These are phyloP conservation scores for Chionis minor DNA, from an alignment of 2,113 vertebrate genomes.

Conservation along the genomic window DNA sequence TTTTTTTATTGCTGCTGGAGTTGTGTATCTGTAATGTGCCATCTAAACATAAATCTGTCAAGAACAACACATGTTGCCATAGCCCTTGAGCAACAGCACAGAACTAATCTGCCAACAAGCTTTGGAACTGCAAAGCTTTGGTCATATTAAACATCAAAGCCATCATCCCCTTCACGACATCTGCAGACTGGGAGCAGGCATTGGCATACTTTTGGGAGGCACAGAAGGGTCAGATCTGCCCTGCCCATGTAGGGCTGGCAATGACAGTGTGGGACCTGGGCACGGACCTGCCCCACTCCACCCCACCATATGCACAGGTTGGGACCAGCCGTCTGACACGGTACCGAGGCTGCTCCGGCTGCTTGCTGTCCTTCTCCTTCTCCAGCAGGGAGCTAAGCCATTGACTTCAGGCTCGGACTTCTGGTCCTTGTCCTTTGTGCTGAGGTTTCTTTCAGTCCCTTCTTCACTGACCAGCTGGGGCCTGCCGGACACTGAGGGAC, in stretches of 20 bases:
- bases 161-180: neutral
- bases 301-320: neutral
- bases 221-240: neutral
- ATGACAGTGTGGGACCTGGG: fast-evolving
- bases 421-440: neutral
- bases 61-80: neutral
- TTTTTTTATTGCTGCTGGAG: neutral
- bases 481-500: neutral
- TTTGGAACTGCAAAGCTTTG: neutral
- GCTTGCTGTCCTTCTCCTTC: neutral
- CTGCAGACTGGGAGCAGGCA: neutral
- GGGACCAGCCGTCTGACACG: neutral
- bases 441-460: neutral
- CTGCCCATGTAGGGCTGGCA: neutral
- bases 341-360: neutral
- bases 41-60: neutral
- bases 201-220: neutral
- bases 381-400: neutral
- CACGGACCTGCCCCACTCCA: neutral
- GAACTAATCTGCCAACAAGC: neutral
- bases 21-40: neutral
- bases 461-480: neutral
- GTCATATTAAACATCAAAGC: neutral
- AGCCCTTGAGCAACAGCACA: neutral
- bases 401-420: neutral